Percentiles rank a stretch among this genome's conserved stretches.
phyloP scores from a whole-genome alignment of 2,888 invertebrate genomes.

The Cybosia mesomella region DNA sequence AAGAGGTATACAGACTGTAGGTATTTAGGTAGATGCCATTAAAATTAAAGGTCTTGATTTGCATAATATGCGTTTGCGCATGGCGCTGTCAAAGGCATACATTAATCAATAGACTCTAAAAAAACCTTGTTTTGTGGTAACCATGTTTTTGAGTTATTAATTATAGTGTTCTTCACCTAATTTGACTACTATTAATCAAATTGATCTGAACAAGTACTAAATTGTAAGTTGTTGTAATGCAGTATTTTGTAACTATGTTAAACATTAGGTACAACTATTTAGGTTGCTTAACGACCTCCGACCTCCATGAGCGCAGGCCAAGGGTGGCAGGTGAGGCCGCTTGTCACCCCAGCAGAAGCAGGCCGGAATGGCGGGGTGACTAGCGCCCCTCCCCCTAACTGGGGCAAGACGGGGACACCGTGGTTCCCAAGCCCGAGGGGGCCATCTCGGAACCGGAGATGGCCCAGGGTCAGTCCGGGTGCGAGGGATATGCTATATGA shows the following conservation, averaged over 20 bases:
- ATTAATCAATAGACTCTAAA: background rate
- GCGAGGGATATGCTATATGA: no score
- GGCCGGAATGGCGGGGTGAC: no score
- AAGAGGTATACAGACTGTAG: no score
- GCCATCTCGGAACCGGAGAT: no score
- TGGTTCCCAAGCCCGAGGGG: no score
- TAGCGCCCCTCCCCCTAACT: no score
- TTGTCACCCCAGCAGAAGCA: no score
- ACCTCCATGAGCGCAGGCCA: no score
- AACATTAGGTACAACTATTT: background rate
- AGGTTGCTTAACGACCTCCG: no score
- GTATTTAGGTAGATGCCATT: background rate
- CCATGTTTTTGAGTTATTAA: background rate
- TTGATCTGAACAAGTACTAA: background rate
- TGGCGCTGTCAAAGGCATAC: background rate
- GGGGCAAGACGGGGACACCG: no score
- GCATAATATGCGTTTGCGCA: background rate
- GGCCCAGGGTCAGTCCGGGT: no score
- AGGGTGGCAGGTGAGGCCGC: no score
- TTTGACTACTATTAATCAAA: conserved; percentile 10
- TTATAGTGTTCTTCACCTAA: conserved; percentile 12
- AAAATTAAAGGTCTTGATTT: background rate
- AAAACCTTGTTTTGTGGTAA: background rate
- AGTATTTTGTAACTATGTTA: background rate
- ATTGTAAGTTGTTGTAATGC: background rate